These are phyloP conservation scores for Gymnodraco acuticeps DNA, from an alignment of 2,797 vertebrate species.

Conservation along the genomic window DNA sequence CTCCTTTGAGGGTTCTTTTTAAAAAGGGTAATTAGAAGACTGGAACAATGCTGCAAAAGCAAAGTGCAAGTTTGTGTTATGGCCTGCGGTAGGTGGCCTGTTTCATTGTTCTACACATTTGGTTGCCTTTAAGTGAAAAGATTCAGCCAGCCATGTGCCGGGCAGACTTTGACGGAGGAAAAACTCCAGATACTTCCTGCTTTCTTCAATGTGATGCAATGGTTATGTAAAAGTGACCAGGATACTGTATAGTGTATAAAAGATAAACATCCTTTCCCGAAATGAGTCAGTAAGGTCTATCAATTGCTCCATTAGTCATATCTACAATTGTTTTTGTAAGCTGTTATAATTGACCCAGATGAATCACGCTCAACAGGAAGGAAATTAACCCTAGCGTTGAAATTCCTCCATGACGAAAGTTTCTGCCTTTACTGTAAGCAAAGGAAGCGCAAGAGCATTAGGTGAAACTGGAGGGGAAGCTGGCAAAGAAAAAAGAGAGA, in stretches of 20 bases:
- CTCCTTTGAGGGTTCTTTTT: conserved; percentile 70
- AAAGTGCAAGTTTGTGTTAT: conserved; percentile 49
- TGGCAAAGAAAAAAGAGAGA: conserved; percentile 9
- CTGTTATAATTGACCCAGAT: conserved; percentile 32
- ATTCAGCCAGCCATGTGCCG: conserved; percentile 41
- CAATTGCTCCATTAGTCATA: conserved; percentile 4
- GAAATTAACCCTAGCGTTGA: conserved; percentile 33
- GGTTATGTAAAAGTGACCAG: conserved; percentile 18
- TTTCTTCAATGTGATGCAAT: conserved; percentile 5
- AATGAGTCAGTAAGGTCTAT: not conserved
- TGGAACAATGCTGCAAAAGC: conserved; percentile 75
- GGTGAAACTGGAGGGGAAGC: conserved; percentile 9
- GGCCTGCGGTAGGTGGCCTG: conserved; percentile 69
- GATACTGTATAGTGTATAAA: not conserved
- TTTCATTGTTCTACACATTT: conserved; percentile 62
- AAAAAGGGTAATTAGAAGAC: conserved; percentile 73
- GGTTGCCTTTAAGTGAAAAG: conserved; percentile 9
- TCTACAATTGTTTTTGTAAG: not conserved
- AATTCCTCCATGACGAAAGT: conserved; percentile 58
- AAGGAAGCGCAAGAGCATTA: conserved; percentile 32
- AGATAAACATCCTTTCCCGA: not conserved
- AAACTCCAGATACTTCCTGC: conserved; percentile 7
- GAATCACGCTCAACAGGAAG: conserved; percentile 28
- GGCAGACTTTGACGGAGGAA: conserved; percentile 49
- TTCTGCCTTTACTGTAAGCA: conserved; percentile 58